Evolutionary conservation across 1,140 invertebrate genomes (phyloP).

Genomic region (Venustaconcha ellipsiformis): DNA sequence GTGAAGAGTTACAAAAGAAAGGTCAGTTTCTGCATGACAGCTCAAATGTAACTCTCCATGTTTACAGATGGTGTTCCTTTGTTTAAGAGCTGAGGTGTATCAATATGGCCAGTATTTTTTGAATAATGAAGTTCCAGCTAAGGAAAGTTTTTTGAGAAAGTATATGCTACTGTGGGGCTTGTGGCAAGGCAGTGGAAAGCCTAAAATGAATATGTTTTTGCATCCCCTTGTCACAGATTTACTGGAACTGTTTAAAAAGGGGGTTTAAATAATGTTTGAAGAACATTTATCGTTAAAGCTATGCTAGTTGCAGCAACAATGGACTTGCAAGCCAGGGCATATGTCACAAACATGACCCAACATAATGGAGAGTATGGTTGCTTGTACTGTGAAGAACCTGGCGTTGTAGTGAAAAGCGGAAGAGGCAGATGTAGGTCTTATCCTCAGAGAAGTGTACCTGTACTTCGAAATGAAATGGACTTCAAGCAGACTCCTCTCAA

Average conservation of each 20-base stretch:
- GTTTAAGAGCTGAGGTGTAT: constrained; percentile 18
- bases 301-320: constrained; percentile 12
- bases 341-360: constrained; percentile 30
- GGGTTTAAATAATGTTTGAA: constrained; percentile 3
- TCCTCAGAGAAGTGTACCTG: not conserved
- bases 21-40: constrained; percentile 1
- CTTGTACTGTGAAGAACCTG: constrained; percentile 26
- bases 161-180: constrained; percentile 25
- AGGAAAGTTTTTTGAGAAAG: constrained; percentile 22
- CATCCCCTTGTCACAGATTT: constrained; percentile 14
- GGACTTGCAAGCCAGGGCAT: constrained; percentile 27
- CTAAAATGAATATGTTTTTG: constrained; percentile 23
- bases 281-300: not conserved
- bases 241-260: constrained; percentile 4
- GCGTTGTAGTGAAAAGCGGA: constrained; percentile 13
- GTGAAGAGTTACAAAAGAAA: constrained; percentile 13
- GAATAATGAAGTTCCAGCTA: constrained; percentile 24
- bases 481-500: not conserved
- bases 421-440: constrained; percentile 7
- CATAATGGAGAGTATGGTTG: constrained; percentile 25
- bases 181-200: constrained; percentile 29
- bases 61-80: constrained; percentile 28
- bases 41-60: constrained; percentile 3
- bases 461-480: not conserved
- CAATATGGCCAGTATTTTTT: constrained; percentile 25